Base-by-base conservation (phyloP, 2,113 vertebrate species). In the Amphilophus citrinellus region DNA sequence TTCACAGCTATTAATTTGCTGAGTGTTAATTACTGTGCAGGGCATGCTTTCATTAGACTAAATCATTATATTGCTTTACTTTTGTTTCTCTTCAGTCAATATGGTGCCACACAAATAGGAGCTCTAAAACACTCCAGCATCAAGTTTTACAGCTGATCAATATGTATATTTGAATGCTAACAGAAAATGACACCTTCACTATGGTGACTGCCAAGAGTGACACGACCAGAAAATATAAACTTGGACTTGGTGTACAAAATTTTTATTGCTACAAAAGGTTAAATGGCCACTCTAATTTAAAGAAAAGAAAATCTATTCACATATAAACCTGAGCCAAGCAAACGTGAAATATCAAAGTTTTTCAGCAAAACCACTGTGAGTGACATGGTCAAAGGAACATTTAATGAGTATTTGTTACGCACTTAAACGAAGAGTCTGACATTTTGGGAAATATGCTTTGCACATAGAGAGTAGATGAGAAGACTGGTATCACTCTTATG, bases 1-100 rank as follows among this genome's bases (percentile, higher is more conserved):
- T 90, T 78, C 37, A 60, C 24, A n/a, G 57, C 75, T 79, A 78
- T 91, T 87, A 8, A 93, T 94, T 85, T 85, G 68, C 10, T 75
- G 37, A 20, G 56, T 87, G 76, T 87, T 91, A 90, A 92, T 94
- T 88, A 88, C 85, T 76, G 62, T 71, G 76, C 82, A 60, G 75
- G 66, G 78, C 73, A 50, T n/a, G 75, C 75, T 80, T 86, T 86
- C 80, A 86, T 91, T 85, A 87, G 76, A 53, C 73, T 4, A 24
- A 30, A 82, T 92, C 82, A 56, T 88, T 93, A 87, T 61, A 79
- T 88, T 77, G 84, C 87, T 83, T 87, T 30, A 85, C 79, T 82
- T 87, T 88, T 88, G 84, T 89, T 90, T 84, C 65, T 42, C 73
- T 80, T 27, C 20, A 47, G 63, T 93, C 89, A 82, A 90, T 92